Conservation (phyloP, 1,140 invertebrate species). For the Solenopsis fugax region DNA sequence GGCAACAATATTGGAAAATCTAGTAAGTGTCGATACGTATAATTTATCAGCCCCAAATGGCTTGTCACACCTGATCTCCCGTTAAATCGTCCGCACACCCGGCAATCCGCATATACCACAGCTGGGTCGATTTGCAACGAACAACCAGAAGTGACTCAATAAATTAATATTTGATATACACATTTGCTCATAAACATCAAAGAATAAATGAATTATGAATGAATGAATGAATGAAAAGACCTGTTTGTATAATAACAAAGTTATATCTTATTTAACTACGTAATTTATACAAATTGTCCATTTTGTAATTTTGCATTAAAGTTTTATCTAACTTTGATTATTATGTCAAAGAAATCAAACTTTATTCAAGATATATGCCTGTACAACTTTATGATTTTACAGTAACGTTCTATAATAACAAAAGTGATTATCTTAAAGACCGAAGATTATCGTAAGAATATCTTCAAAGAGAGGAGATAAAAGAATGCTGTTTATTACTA, state of each 20-base stretch:
- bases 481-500: not conserved
- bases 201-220: not conserved
- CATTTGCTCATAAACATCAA: not conserved
- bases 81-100: constrained; percentile 67
- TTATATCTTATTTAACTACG: not conserved
- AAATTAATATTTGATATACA: constrained; percentile 64
- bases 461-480: not conserved
- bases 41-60: constrained; percentile 71
- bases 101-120: constrained; percentile 56
- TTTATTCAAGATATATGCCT: not conserved
- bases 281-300: not conserved
- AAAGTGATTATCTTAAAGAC: not conserved
- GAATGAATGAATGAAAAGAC: not conserved
- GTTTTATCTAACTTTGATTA: not conserved
- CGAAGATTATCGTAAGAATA: constrained; percentile 17
- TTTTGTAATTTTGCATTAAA: not conserved
- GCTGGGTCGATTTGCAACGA: constrained; percentile 67
- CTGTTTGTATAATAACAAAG: not conserved
- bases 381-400: not conserved
- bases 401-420: not conserved
- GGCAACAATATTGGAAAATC: constrained; percentile 72
- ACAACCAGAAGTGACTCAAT: constrained; percentile 64
- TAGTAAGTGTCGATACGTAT: constrained; percentile 65
- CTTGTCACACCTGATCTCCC: constrained; percentile 75
- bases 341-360: not conserved